Evolutionary conservation across 92 coral and sea anemone genomes (phyloP).

Genomic region (Palythoa caribaeorum): DNA sequence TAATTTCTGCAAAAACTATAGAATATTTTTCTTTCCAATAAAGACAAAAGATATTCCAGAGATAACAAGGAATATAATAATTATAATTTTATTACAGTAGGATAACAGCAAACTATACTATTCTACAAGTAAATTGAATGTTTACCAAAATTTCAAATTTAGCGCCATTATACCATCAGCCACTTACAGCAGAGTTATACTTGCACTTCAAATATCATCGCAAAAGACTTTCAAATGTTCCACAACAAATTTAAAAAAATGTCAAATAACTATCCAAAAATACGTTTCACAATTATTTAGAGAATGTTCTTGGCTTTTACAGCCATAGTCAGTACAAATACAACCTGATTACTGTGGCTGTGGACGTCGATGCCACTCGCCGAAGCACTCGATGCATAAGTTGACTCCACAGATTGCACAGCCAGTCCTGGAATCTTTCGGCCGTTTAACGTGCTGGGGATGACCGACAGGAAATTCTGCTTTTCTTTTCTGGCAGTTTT

Average conservation of each 20-base stretch:
- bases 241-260: constrained; percentile 8
- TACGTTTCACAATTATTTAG: constrained; percentile 18
- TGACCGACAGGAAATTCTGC: constrained; percentile 23
- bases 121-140: constrained; percentile 30
- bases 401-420: constrained; percentile 27
- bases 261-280: constrained; percentile 26
- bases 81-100: neutral
- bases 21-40: constrained; percentile 25
- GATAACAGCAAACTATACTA: constrained; percentile 6
- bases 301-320: constrained; percentile 20
- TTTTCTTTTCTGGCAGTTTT: constrained; percentile 30
- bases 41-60: constrained; percentile 16
- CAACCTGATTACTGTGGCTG: constrained; percentile 14
- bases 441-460: constrained; percentile 19
- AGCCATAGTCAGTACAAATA: constrained; percentile 21
- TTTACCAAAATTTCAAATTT: constrained; percentile 22
- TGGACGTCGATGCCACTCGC: constrained; percentile 31
- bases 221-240: constrained; percentile 15
- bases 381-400: constrained; percentile 27
- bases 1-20: constrained; percentile 32
- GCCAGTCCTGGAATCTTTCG: constrained; percentile 18
- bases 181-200: constrained; percentile 15
- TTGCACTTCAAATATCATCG: constrained; percentile 8
- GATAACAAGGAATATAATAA: constrained; percentile 14
- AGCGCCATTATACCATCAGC: constrained; percentile 26